Base-by-base conservation (phyloP, 2,888 invertebrate species). In the Microchrysa polita region DNA sequence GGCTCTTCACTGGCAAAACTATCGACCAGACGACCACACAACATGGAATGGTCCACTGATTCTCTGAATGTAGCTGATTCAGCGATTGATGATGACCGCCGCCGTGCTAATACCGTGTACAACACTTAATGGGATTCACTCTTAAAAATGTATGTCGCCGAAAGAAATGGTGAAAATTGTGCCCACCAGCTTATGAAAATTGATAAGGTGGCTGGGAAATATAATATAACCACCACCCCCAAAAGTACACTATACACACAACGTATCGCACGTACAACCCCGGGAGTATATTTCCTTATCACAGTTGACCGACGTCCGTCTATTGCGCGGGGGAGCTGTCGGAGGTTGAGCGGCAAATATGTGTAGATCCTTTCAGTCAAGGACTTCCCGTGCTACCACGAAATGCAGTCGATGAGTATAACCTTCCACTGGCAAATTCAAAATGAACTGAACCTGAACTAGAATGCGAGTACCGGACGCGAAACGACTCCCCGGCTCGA, bases 211-310 rank as follows among this genome's bases (percentile, higher is more conserved):
- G 55, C 22, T 55, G 16, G 2, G 27, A 34, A 34, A 20, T 16
- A 20, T 42, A 5, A 5, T 18, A 18, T 5, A 22, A 20, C 20
- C 44, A 65, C 42, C 65, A 48, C 65, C 23, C 63, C n/a, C 44
- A 44, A 40, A 40, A 18, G n/a, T 22, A 48, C 65, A 65, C 65
- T 44, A 22, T 22, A 10, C 44, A 65, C 44, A 65, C 65, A 55
- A 10, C 61, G 20, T 65, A 48, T 65, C 44, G 34, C 65, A 48
- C 16, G 42, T 48, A 48, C 65, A 65, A 44, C 22, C 65, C 61
- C 40, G 61, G 61, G 42, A 61, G 61, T 40, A 61, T n/a, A 27
- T 65, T 14, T 44, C 65, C 18, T 22, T 22, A 65, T 7, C 65
- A 65, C 65, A 48, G 22, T 27, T 65, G 65, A 65, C 65, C 44